Percentiles rank a stretch among this genome's conserved stretches.
phyloP scores from a whole-genome alignment of 2,113 vertebrate species.

The Gallinago jamesoni region DNA sequence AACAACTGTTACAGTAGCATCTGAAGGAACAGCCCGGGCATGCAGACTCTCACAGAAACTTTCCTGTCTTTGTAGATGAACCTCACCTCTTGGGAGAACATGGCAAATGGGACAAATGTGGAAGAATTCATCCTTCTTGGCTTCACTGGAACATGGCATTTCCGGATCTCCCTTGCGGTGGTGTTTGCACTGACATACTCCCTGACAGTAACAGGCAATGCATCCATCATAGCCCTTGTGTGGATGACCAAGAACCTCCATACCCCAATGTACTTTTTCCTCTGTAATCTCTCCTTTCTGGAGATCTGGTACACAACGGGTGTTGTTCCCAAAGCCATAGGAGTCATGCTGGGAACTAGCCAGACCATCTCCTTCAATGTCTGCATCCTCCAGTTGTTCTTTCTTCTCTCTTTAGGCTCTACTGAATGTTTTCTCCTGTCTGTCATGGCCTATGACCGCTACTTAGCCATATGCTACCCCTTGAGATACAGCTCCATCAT shows the following conservation, averaged over 20 bases:
- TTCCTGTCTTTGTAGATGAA: not conserved
- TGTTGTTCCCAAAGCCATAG: slow-evolving; percentile 68
- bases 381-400: slow-evolving; percentile 57
- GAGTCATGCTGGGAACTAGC: slow-evolving; percentile 44
- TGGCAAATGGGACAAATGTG: not conserved
- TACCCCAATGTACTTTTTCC: slow-evolving; percentile 67
- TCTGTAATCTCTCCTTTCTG: slow-evolving; percentile 50
- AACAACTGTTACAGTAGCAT: not conserved
- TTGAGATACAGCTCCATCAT: slow-evolving; percentile 44
- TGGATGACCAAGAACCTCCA: slow-evolving; percentile 10
- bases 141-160: slow-evolving; percentile 51
- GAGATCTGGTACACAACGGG: slow-evolving; percentile 67
- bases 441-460: slow-evolving; percentile 49
- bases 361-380: slow-evolving; percentile 37
- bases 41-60: not conserved
- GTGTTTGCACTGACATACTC: slow-evolving; percentile 38
- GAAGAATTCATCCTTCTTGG: slow-evolving; percentile 67
- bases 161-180: slow-evolving; percentile 21
- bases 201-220: slow-evolving; percentile 60
- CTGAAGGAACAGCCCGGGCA: not conserved
- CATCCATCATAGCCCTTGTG: slow-evolving; percentile 41
- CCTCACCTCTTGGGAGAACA: not conserved
- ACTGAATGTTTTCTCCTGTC: slow-evolving; percentile 44
- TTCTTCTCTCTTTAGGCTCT: slow-evolving; percentile 56
- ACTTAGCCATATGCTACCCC: slow-evolving; percentile 55